Evolutionary conservation across 2,113 vertebrate species (phyloP), one percentile per base, ranked within the genome.

Genomic region (Larimichthys crocea): DNA sequence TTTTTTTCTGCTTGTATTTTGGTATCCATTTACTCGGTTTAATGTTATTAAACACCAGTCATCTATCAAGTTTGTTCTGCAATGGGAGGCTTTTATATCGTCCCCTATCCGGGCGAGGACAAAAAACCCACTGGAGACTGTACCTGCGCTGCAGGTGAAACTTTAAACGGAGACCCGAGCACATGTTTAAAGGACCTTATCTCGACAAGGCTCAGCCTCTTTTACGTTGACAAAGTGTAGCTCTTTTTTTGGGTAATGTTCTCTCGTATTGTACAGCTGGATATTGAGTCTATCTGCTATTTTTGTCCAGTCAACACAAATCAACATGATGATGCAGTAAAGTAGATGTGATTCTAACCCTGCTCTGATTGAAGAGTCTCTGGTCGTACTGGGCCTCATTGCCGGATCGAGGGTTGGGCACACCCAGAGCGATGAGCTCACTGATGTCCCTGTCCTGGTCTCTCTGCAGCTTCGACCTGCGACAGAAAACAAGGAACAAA

Each of bases 361-460:
- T 98, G 94, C 92, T 97, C 74, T 97, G 97, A 84, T 98, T 99
- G 94, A 99, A 99, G 82, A 99, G 97, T 62, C 98, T 94, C 93
- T 99, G 98, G 93, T 99, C 98, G 1, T 99, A 99, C 0, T 99
- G 98, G 71, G 97, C 95, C 78, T 99, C 98, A 19, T 93, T 97
- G 79, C 97, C 95, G 20, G 95, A 88, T 5, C 97, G 97, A 26
- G 96, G 97, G 89, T 98, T 99, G 65, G 98, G 97, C 70, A 97
- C 94, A 14, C 97, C 97, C 40, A 99, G 92, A 57, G 97, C 98
- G 76, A 99, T 99, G 74, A 97, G 95, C 93, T 99, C 98, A 62
- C 98, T 99, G 93, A 99, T 96, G 86, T 99, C 98, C 91, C 98
- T 94, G 89, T 99, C 98, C 92, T 99, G 97, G 80, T 99, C 99